Evolutionary conservation across 1,140 invertebrate species (phyloP), one percentile per base, ranked within the genome.

Genomic region (Pteromalus puparum): DNA sequence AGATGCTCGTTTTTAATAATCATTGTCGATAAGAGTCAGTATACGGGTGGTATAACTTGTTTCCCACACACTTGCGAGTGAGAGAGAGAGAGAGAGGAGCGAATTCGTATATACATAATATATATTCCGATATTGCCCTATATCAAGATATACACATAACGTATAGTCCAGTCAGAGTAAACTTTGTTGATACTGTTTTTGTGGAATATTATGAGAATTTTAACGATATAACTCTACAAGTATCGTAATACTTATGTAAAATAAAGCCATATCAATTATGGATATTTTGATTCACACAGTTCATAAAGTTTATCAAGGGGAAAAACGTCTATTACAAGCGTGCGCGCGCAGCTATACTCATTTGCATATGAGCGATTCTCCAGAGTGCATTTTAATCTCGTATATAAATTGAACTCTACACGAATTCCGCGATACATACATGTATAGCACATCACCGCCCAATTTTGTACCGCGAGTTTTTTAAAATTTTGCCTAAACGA

Each of bases 141-240:
- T 78, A 78, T 34, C 12, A 78, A 78, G 24, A 18, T 42, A 26
- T 12, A n/a, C n/a, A n/a, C n/a, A 68, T 26, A 68, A 68, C 6
- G 26, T 26, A 28, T 68, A 68, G 13, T 26, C 7, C 28, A 46
- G 46, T 81, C 12, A 18, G 70, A 53, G 68, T 30, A 74, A 84
- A 84, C 67, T 81, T 85, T 81, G 70, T 74, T 74, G 10, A 81
- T 38, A 46, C 38, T 80, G 38, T 80, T 81, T 81, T 81, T 53
- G 26, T 53, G 13, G 46, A 73, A 30, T 72, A 72, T 28, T 72
- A 72, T 79, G 24, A 46, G 26, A 81, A 53, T 72, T 81, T 81
- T 72, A 81, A 53, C 10, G 21, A 21, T 21, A 34, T 70, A 72
- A 53, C 3, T 34, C 3, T 34, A 34, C n/a, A n/a, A n/a, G n/a